Base-by-base conservation (phyloP, 2,113 vertebrate species). In the Leucosticte australis region DNA sequence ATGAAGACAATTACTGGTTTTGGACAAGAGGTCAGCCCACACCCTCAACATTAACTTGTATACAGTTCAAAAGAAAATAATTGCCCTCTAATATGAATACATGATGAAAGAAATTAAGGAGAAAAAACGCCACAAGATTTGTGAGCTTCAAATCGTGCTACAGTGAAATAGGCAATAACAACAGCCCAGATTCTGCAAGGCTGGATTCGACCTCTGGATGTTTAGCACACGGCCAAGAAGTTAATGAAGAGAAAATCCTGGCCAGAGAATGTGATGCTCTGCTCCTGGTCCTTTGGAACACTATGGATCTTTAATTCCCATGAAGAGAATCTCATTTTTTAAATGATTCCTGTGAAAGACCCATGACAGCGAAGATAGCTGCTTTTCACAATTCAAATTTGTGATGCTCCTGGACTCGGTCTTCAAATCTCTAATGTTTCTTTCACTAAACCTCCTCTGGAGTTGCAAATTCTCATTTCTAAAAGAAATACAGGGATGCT, bases 221-320 rank as follows among this genome's bases (percentile, higher is more conserved):
- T 82, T 84, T 78, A 96, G 83, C 86, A 92, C n/a, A 7, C 44
- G 93, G 92, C 90, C 94, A 95, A 90, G 42, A 14, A 81, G 65
- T 57, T 93, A 95, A 92, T 82, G 76, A 94, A 93, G 76, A 86
- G 88, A 94, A 92, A 96, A 95, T 84, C 53, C 76, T 87, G 80
- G 57, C 80, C 83, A 90, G 53, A 83, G 42, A 94, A 81, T 9
- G 9, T 14, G 83, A 56, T 39, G 69, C 23, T 75, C 42, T 90
- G 73, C 88, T 96, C 62, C 19, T 6, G 13, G 62, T 64, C 56
- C 70, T 83, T 19, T 30, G 26, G 57, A 86, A 94, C 75, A 53
- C 44, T 22, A 15, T 10, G 49, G 90, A 49, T 83, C 71, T 92
- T 86, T 75, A 96, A 95, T 92, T 93, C 62, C 90, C 73, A 47